These are phyloP conservation scores for Drosophila arawakana DNA, from an alignment of 1,140 invertebrate species.

Conservation along the genomic window DNA sequence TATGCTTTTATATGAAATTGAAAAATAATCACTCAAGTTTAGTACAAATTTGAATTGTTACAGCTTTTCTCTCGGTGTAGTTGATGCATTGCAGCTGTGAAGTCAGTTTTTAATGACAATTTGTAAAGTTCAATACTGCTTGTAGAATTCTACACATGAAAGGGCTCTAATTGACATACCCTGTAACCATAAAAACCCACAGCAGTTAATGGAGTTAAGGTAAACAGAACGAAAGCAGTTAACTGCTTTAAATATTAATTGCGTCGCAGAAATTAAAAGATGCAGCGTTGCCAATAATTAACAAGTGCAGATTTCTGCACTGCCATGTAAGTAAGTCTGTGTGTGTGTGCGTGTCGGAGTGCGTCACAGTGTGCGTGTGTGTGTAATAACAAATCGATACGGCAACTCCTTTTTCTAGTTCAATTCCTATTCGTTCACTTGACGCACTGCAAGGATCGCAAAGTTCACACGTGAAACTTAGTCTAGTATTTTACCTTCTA, in stretches of 20 bases:
- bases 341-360: not conserved
- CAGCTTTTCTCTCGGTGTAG: not conserved
- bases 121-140: not conserved
- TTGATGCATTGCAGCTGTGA: not conserved
- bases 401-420: no score
- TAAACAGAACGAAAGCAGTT: not conserved
- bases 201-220: not conserved
- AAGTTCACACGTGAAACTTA: no score
- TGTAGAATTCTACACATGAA: not conserved
- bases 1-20: no score
- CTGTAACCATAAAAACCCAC: slow-evolving; percentile 1
- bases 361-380: not conserved
- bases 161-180: not conserved
- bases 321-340: not conserved
- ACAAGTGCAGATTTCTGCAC: not conserved
- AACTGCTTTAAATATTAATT: not conserved
- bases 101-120: slow-evolving; percentile 3
- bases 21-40: no score
- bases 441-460: no score
- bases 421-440: no score
- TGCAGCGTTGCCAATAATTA: slow-evolving; percentile 2
- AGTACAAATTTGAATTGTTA: no score
- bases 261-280: slow-evolving; percentile 1
- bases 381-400: no score
- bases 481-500: no score